Base-by-base conservation (phyloP, 2,797 vertebrate species). In the Mastacembelus armatus region DNA sequence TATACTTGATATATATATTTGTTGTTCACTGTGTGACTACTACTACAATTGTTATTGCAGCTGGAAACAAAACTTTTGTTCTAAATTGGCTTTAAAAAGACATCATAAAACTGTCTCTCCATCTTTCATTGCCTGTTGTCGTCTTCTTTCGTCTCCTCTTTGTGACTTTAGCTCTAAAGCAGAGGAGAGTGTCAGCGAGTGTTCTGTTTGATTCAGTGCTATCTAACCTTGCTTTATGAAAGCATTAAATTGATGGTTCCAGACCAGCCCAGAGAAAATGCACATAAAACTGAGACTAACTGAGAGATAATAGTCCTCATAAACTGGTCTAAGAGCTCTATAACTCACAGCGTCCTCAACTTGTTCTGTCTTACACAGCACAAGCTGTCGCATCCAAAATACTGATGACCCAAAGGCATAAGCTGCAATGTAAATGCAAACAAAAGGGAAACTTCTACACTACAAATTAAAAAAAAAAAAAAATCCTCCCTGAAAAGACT, bases 261-360 rank as follows among this genome's bases (percentile, higher is more conserved):
- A 95, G 96, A 96, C 95, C 95, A 95, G 95, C 95, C 95, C 95
- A 94, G 93, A 95, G 95, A 95, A 96, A 97, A 96, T 95, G 95
- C 95, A 96, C 95, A 94, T 95, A 95, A 96, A 98, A 96, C 95
- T 93, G 97, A 94, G 93, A 97, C 95, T 96, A 97, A 97, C 96
- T 94, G 90, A 95, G 93, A 87, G 95, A 93, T 96, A 96, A 94
- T 96, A 95, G 94, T 94, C 95, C 95, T 95, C 94, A 95, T 96
- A 96, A 97, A 97, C 91, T 90, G 92, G 90, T 90, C 88, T 87
- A 85, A 89, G 89, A 91, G 90, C 87, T 87, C 89, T 72, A 91
- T 91, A 93, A 91, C 83, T 93, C 87, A 90, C 72, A 32, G 47
- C 79, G 74, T 85, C 88, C 88, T 88, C 73, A 76, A 82, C 88